Conservation (phyloP, 2,797 vertebrate genomes). For the Helicolenus hilgendorfi region DNA sequence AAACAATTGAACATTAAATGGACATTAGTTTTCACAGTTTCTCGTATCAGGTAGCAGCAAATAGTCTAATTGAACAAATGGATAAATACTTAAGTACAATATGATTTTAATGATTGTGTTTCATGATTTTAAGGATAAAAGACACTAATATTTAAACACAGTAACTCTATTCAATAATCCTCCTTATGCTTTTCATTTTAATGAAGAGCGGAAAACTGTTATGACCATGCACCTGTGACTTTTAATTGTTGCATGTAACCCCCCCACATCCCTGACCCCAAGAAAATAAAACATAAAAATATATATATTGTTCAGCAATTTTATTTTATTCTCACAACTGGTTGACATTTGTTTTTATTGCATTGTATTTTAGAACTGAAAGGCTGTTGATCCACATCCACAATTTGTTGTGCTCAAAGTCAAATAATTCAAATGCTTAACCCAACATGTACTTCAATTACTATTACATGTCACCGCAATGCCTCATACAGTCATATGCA, state of each 20-base stretch:
- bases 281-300: too few species aligned
- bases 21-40: neutral
- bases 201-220: neutral
- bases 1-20: neutral
- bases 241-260: neutral
- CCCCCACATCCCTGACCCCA: neutral
- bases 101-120: neutral
- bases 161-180: neutral
- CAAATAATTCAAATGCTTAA: neutral
- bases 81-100: neutral
- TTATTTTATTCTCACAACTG: neutral
- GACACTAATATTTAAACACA: neutral
- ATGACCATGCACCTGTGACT: neutral
- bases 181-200: neutral
- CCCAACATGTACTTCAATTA: neutral
- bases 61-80: neutral
- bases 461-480: neutral
- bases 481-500: too few species aligned
- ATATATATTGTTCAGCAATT: neutral
- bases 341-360: neutral
- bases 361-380: neutral
- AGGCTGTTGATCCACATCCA: neutral
- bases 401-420: neutral
- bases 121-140: neutral
- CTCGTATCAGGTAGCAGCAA: neutral